A percentile compares a stretch with the other conserved stretches of the same genome.
These are phyloP conservation scores for Stichodactyla mertensii DNA, from an alignment of 64 coral and sea anemone genomes.

Conservation along the genomic window DNA sequence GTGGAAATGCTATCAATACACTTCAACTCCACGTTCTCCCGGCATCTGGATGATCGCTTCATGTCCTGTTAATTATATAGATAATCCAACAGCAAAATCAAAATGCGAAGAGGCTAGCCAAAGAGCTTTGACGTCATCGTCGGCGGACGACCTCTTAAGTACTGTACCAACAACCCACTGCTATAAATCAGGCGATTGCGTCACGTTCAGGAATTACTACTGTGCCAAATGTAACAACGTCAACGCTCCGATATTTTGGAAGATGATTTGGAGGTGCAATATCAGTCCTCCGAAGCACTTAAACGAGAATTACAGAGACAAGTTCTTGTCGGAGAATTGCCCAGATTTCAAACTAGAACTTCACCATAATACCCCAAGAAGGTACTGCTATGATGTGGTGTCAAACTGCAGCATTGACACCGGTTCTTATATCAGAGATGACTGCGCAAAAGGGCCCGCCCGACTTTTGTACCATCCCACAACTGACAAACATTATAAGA, in stretches of 20 bases:
- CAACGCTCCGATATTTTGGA: not conserved
- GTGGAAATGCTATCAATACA: slow-evolving; percentile 22
- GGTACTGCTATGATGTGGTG: slow-evolving; percentile 30
- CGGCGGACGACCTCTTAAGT: slow-evolving; percentile 24
- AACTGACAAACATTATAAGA: slow-evolving; percentile 48
- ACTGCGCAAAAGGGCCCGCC: slow-evolving; percentile 1
- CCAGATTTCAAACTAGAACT: slow-evolving; percentile 19
- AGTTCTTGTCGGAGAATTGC: slow-evolving; percentile 69
- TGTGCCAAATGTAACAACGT: slow-evolving; percentile 55
- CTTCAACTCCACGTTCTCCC: not conserved
- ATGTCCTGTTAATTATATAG: slow-evolving; percentile 27
- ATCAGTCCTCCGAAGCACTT: slow-evolving; percentile 49
- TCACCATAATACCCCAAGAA: not conserved
- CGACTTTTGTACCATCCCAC: slow-evolving; percentile 1
- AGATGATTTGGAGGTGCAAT: slow-evolving; percentile 59
- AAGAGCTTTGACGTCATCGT: slow-evolving; percentile 18
- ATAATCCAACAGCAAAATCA: not conserved
- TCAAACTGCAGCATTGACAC: slow-evolving; percentile 16
- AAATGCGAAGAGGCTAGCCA: slow-evolving; percentile 49
- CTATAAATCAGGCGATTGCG: not conserved
- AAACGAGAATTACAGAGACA: slow-evolving; percentile 18
- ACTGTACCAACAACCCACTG: slow-evolving; percentile 43
- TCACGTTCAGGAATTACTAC: slow-evolving; percentile 56
- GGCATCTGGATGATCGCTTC: slow-evolving; percentile 65
- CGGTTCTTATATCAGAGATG: not conserved